A percentile compares a stretch with the other conserved stretches of the same genome.
phyloP scores from a whole-genome alignment of 1,140 invertebrate genomes.

The Nixonia krombeini region DNA sequence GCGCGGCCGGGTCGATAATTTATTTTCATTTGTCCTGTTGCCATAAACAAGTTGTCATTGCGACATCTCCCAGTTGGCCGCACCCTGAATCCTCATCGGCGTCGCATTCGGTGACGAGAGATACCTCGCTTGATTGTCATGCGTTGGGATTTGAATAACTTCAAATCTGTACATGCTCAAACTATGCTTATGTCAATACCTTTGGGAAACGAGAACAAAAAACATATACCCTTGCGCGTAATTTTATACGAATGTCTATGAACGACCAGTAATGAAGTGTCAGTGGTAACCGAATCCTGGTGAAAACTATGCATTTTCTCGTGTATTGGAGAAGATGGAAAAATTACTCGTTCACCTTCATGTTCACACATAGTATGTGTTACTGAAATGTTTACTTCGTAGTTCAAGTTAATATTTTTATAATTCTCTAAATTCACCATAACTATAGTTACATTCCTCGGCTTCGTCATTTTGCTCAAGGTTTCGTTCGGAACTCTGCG shows the following conservation, averaged over 20 bases:
- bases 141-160: conserved; percentile 6
- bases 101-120: conserved; percentile 11
- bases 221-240: not conserved
- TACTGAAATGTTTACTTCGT: too few species aligned
- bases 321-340: too few species aligned
- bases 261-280: not conserved
- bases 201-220: conserved; percentile 4
- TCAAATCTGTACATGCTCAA: conserved; percentile 1
- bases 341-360: too few species aligned
- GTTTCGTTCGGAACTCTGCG: too few species aligned
- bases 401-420: too few species aligned
- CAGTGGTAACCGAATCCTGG: not conserved
- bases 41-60: conserved; percentile 39
- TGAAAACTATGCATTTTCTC: too few species aligned
- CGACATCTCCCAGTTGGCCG: conserved; percentile 20
- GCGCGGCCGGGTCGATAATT: conserved; percentile 2
- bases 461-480: too few species aligned
- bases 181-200: conserved; percentile 16
- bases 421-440: too few species aligned
- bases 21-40: conserved; percentile 10
- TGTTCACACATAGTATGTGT: too few species aligned
- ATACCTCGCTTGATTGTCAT: conserved; percentile 11
- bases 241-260: conserved; percentile 1
- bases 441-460: too few species aligned
- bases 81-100: conserved; percentile 25